Percentiles rank a stretch among this genome's conserved stretches.
These are phyloP conservation scores for Shinisaurus crocodilurus DNA, from an alignment of 2,113 vertebrate genomes.

Conservation along the genomic window DNA sequence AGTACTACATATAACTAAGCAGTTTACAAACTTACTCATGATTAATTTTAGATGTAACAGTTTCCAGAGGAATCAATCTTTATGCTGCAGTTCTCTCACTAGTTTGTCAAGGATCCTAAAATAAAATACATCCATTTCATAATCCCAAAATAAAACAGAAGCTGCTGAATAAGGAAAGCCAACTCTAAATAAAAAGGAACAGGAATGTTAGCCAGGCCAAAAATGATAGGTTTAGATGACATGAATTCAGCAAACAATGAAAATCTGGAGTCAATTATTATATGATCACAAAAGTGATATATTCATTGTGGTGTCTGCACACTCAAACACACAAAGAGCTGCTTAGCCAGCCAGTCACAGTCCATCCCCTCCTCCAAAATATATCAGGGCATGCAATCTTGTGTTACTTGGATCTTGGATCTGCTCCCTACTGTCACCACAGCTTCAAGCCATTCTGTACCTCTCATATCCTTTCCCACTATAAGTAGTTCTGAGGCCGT, in stretches of 20 bases:
- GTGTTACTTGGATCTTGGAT: not conserved
- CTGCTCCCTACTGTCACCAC: not conserved
- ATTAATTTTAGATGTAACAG: constrained; percentile 58
- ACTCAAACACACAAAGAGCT: not conserved
- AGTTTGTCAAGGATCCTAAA: constrained; percentile 17
- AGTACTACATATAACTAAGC: constrained; percentile 53
- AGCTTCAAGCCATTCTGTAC: not conserved
- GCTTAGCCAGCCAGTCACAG: not conserved
- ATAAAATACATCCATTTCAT: constrained; percentile 20
- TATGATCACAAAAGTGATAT: not conserved
- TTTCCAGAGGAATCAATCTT: constrained; percentile 45
- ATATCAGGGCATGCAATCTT: not conserved
- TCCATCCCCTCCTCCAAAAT: no score
- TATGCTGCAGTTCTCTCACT: constrained; percentile 4
- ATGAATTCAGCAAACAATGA: constrained; percentile 32
- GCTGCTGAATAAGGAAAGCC: constrained; percentile 34
- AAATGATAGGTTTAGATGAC: not conserved
- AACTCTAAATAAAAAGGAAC: constrained; percentile 14
- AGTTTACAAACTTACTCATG: constrained; percentile 53
- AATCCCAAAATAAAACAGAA: constrained; percentile 17
- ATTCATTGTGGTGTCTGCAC: not conserved
- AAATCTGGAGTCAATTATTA: constrained; percentile 5
- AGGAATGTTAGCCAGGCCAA: not conserved
- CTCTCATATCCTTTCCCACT: not conserved
- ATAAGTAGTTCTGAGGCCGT: not conserved